Conservation (phyloP, 2,797 vertebrate genomes). For the Clarias fuscus region DNA sequence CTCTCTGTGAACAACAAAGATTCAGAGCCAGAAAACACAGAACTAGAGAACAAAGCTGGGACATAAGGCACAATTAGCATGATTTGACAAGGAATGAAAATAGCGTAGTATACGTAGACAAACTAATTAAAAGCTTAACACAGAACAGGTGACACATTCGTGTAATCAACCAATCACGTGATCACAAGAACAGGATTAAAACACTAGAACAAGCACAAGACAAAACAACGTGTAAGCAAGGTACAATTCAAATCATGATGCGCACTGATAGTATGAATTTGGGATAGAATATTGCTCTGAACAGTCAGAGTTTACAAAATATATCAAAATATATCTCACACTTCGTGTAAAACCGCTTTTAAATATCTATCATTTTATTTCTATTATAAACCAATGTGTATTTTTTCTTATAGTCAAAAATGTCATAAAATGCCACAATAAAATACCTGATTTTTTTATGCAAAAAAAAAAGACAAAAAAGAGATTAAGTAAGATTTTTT, state of each 20-base stretch:
- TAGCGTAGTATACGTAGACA: not conserved
- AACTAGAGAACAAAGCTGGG: slow-evolving; percentile 6
- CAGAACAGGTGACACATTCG: not conserved
- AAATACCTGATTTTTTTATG: not conserved
- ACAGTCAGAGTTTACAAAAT: not conserved
- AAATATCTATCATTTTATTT: not conserved
- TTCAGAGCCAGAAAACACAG: not conserved
- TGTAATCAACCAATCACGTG: not conserved
- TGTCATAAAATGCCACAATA: not conserved
- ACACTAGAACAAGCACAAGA: not conserved
- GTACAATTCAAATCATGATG: not conserved
- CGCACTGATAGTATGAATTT: not conserved
- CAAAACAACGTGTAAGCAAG: not conserved
- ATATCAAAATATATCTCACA: too few species aligned
- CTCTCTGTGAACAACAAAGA: slow-evolving; percentile 1
- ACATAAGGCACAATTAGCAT: not conserved
- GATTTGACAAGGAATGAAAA: not conserved
- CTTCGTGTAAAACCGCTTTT: not conserved
- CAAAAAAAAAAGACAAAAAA: not conserved
- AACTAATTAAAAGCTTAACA: not conserved
- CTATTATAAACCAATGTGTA: not conserved
- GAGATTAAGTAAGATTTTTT: not conserved
- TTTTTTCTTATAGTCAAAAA: not conserved
- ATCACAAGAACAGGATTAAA: not conserved
- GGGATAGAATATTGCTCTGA: not conserved